These are phyloP conservation scores for Threskiornis aethiopicus DNA, from an alignment of 2,797 vertebrate species.

Conservation along the genomic window DNA sequence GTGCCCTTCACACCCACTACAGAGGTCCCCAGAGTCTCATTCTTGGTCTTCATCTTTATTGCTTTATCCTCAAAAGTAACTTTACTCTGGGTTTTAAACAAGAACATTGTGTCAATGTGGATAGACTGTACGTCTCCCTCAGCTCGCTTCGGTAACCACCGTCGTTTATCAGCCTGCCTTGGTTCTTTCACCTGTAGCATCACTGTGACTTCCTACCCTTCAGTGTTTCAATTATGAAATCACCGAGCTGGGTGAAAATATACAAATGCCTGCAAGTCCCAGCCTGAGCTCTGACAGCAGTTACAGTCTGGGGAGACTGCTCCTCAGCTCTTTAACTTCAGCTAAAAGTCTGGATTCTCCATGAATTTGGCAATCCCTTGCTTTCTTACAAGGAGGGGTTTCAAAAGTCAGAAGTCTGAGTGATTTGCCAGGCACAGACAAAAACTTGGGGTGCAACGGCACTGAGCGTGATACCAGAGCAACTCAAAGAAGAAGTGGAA, in stretches of 20 bases:
- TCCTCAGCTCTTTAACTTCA: neutral
- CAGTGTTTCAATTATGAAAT: neutral
- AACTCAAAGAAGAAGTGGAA: neutral
- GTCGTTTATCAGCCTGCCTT: neutral
- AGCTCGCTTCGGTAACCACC: fast-evolving
- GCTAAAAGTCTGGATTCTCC: neutral
- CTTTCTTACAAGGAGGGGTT: neutral
- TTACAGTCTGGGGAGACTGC: neutral
- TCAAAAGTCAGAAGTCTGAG: neutral
- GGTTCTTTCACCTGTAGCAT: neutral
- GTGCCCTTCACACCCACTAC: neutral
- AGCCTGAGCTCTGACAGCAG: neutral
- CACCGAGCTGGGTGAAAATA: neutral
- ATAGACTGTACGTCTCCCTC: neutral
- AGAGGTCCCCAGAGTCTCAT: neutral
- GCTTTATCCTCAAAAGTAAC: neutral
- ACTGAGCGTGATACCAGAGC: neutral
- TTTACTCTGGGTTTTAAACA: neutral
- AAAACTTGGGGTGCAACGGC: neutral
- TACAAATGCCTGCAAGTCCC: neutral
- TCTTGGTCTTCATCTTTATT: neutral
- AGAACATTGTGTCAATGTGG: neutral
- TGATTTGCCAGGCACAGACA: neutral
- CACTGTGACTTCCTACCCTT: neutral
- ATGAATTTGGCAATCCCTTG: neutral